These are phyloP conservation scores for Mactra quadrangularis DNA, from an alignment of 1,140 invertebrate genomes.

Conservation along the genomic window DNA sequence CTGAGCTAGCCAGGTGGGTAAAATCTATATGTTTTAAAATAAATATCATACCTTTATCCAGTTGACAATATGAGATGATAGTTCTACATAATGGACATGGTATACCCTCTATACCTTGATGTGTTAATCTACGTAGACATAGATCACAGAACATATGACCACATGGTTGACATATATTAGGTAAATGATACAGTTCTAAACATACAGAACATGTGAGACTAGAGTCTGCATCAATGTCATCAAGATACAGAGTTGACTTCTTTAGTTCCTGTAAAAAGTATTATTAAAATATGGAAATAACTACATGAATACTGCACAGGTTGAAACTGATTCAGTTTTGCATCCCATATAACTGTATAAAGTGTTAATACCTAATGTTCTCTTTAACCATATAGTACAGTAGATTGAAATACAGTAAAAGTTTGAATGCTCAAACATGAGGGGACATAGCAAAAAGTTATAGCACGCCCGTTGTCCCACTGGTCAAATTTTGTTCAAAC, in stretches of 20 bases:
- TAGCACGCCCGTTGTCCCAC: too few relatives aligned
- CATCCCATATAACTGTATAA: background rate
- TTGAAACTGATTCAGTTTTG: background rate
- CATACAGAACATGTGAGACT: conserved; percentile 56
- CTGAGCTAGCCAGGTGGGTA: too few relatives aligned
- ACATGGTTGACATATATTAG: conserved; percentile 35
- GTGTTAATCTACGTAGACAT: conserved; percentile 54
- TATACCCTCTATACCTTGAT: conserved; percentile 20
- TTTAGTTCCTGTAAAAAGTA: conserved; percentile 33
- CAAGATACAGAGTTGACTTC: background rate
- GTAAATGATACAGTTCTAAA: conserved; percentile 52
- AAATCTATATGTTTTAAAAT: too few relatives aligned
- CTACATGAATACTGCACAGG: background rate
- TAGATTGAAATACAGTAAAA: background rate
- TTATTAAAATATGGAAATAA: background rate
- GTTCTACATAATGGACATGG: conserved; percentile 54
- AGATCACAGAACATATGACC: conserved; percentile 57
- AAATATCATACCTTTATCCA: conserved; percentile 56
- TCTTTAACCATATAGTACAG: background rate
- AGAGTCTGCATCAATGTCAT: conserved; percentile 19
- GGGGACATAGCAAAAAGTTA: background rate
- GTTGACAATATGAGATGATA: conserved; percentile 32
- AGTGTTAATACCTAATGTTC: background rate
- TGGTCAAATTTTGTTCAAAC: too few relatives aligned
- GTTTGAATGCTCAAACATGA: background rate